Evolutionary conservation across 1,140 invertebrate species (phyloP), one percentile per base, ranked within the genome.

Genomic region (Lerema accius): DNA sequence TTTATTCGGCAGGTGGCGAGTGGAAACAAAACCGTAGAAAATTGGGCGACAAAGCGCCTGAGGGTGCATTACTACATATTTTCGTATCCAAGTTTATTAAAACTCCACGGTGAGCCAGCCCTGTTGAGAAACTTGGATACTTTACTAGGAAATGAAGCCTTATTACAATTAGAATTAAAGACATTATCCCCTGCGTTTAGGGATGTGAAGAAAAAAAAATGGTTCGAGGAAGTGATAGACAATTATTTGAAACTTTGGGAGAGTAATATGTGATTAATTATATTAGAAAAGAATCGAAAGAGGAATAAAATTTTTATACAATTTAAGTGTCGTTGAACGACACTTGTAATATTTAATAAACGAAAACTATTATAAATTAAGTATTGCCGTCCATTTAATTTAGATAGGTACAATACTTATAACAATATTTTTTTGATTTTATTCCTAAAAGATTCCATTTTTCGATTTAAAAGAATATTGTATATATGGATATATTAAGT

Each of bases 221-320:
- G 95, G 95, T 97, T 96, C 86, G 93, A 95, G 59, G 95, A 97
- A 91, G 95, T 96, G 37, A 93, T 97, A 76, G 96, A 96, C 84
- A 97, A 97, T 92, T 95, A 96, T 88, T 93, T 96, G 77, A 96
- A 96, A 91, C 90, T 97, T 37, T 97, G 96, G 95, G 96, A 97
- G 87, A 94, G 95, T 67, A 97, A 97, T 76, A 95, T 96, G 94
- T 94, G 93, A 94, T 84, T 45, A 63, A 63, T 35, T 14, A 46
- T 59, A 28, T 46, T 37, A 59, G 32, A 26, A 37, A 23, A 35
- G 14, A 37, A 50, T 51, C 32, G 15, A 13, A 32, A 32, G 14
- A 28, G 6, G 16, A 39, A 39, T 19, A 37, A 17, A 6, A 4
- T 39, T 50, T n/a, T n/a, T n/a, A n/a, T n/a, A n/a, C n/a, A n/a